Percentiles rank a stretch among this genome's conserved stretches.
These are phyloP conservation scores for Cryptoprocta ferox DNA, from an alignment of 2,797 vertebrate species.

Conservation along the genomic window DNA sequence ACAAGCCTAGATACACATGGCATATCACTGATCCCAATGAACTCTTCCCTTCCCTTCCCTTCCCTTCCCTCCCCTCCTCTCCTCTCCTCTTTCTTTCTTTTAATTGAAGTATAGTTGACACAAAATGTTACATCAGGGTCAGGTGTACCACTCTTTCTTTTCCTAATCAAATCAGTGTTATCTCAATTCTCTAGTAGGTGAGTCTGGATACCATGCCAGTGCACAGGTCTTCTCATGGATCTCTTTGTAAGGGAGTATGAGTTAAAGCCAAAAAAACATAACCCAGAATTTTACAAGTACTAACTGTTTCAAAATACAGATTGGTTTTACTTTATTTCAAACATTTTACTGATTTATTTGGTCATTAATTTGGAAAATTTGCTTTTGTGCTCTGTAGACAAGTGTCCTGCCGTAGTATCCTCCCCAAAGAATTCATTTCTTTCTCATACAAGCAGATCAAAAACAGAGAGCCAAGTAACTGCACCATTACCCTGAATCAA, in stretches of 20 bases:
- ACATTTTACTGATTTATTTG: neutral
- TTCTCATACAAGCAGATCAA: neutral
- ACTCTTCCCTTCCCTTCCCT: neutral
- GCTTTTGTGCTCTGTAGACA: conserved; percentile 30
- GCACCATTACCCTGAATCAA: neutral
- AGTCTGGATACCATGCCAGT: neutral
- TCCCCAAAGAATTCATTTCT: conserved; percentile 43
- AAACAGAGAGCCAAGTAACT: conserved; percentile 35
- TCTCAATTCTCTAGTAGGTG: neutral
- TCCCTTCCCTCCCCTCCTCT: no score
- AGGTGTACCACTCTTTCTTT: neutral
- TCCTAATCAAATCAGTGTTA: conserved; percentile 28
- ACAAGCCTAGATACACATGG: neutral
- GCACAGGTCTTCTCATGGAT: neutral
- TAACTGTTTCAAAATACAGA: conserved; percentile 52
- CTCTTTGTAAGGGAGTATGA: neutral
- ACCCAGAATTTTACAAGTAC: conserved; percentile 14
- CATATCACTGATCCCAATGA: neutral
- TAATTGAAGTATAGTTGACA: neutral
- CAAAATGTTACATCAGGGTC: neutral
- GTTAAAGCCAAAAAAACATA: neutral
- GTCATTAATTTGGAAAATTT: conserved; percentile 23
- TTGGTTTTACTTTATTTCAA: conserved; percentile 34
- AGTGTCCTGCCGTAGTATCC: neutral
- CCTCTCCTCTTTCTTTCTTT: neutral